phyloP scores from a whole-genome alignment of 2,797 vertebrate genomes.

The Cryptoprocta ferox region DNA sequence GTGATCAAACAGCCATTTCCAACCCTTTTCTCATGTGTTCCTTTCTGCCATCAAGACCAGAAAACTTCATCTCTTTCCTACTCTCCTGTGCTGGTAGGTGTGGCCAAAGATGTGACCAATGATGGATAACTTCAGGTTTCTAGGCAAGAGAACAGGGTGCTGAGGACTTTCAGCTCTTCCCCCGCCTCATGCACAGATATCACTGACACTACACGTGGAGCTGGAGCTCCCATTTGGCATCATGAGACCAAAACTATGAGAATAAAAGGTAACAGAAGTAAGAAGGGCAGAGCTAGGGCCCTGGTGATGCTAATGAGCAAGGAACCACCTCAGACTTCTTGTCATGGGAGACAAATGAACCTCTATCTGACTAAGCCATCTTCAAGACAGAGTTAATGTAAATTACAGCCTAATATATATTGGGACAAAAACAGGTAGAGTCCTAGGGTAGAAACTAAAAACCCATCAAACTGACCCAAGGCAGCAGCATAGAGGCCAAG shows the following conservation, averaged over 20 bases:
- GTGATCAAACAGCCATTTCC: background rate
- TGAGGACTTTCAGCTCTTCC: background rate
- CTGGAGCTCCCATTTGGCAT: background rate
- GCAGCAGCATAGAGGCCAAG: background rate
- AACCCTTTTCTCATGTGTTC: background rate
- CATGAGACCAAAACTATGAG: background rate
- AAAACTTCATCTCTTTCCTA: background rate
- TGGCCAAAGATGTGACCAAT: background rate
- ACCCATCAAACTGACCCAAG: background rate
- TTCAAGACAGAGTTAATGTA: background rate
- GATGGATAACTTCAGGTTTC: background rate
- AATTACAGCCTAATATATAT: background rate
- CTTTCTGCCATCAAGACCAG: background rate
- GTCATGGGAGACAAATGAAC: background rate
- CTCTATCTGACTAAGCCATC: background rate
- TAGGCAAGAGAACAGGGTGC: background rate
- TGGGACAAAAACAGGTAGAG: background rate
- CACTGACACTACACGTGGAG: background rate
- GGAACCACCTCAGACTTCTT: background rate
- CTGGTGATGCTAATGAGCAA: background rate
- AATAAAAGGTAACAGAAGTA: background rate
- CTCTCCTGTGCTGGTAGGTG: rapidly evolving
- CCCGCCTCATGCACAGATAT: too few relatives aligned
- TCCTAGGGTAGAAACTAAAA: background rate
- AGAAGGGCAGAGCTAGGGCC: background rate